Evolutionary conservation across 2,113 vertebrate genomes (phyloP).

Genomic region (Pteropus alecto): DNA sequence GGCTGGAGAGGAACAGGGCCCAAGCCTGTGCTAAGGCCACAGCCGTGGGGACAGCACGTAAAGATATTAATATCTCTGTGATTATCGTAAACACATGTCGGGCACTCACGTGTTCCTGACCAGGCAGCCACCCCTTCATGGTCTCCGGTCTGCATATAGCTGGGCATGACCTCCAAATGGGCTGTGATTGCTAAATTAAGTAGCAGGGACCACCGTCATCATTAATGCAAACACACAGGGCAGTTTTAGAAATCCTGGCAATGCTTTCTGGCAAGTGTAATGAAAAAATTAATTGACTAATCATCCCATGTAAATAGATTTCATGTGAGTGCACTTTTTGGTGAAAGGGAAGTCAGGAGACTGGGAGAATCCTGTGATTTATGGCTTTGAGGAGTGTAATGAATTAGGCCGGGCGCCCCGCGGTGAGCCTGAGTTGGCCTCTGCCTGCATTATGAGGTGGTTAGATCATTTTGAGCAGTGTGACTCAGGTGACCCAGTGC

Average conservation of each 20-base stretch:
- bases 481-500: slow-evolving; percentile 10
- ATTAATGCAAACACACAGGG: slow-evolving; percentile 77
- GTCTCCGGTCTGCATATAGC: background rate
- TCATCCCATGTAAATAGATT: slow-evolving; percentile 84
- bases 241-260: slow-evolving; percentile 74
- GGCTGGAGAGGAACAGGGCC: background rate
- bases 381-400: slow-evolving; percentile 75
- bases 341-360: slow-evolving; percentile 54
- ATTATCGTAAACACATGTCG: background rate
- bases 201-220: slow-evolving; percentile 62
- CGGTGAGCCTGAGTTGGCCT: background rate
- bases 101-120: background rate
- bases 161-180: slow-evolving; percentile 42
- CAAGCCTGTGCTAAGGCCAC: background rate
- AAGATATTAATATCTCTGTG: background rate
- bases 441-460: slow-evolving; percentile 26
- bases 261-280: slow-evolving; percentile 82
- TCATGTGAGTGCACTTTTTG: slow-evolving; percentile 75
- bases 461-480: slow-evolving; percentile 27
- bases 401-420: slow-evolving; percentile 60
- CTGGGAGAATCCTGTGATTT: slow-evolving; percentile 75
- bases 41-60: fast-evolving
- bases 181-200: slow-evolving; percentile 36
- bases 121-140: background rate
- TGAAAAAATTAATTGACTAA: slow-evolving; percentile 86